Percentiles rank a stretch among this genome's conserved stretches.
These are phyloP conservation scores for Marmota flaviventris DNA, from an alignment of 2,113 vertebrate genomes.

Conservation along the genomic window DNA sequence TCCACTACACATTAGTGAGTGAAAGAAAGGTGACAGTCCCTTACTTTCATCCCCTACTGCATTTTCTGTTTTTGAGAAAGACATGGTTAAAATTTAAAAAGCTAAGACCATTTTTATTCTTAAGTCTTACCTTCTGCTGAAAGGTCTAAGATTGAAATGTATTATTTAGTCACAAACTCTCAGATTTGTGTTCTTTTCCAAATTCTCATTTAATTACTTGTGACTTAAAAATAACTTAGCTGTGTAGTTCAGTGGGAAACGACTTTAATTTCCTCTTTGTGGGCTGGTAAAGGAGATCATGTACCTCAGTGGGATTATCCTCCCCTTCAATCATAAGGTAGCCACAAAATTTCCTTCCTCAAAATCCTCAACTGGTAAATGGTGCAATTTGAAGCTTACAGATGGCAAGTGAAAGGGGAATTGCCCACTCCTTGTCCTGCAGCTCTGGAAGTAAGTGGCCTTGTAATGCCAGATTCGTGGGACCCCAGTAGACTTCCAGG, in stretches of 20 bases:
- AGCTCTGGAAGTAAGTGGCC: background rate
- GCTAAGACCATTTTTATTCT: background rate
- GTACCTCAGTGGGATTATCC: background rate
- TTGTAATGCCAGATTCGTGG: too few species aligned
- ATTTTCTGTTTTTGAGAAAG: too few species aligned
- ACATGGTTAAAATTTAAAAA: too few species aligned
- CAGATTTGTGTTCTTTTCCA: conserved; percentile 22
- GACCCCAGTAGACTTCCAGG: too few species aligned
- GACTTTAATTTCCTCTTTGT: conserved; percentile 55
- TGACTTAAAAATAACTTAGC: conserved; percentile 3
- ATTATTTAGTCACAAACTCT: conserved; percentile 22
- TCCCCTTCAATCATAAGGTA: background rate
- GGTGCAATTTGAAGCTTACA: too few species aligned
- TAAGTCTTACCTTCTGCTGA: background rate
- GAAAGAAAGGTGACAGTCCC: background rate
- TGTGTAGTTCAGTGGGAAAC: conserved; percentile 31
- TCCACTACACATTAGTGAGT: background rate
- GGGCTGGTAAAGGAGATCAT: background rate
- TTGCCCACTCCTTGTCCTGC: background rate
- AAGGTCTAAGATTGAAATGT: background rate
- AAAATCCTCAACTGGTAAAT: background rate
- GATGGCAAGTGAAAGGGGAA: background rate
- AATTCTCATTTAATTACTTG: background rate
- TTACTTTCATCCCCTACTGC: background rate
- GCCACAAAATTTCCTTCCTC: conserved; percentile 71